phyloP scores from a whole-genome alignment of 2,797 vertebrate genomes.

The Arctocebus calabarensis region DNA sequence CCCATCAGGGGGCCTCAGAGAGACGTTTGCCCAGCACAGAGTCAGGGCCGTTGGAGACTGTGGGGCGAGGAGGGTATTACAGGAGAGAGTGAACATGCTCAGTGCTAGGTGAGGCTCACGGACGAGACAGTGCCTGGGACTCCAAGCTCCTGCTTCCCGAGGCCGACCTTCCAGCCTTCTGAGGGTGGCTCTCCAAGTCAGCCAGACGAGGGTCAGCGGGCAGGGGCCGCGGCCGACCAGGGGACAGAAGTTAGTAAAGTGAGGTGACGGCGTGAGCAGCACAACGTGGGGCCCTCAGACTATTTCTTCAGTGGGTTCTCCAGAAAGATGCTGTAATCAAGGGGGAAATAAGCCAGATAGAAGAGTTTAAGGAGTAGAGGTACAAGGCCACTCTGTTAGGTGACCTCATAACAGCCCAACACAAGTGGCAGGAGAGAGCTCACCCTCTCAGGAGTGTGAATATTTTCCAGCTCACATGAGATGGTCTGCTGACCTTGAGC shows the following conservation, averaged over 20 bases:
- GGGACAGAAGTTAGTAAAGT: background rate
- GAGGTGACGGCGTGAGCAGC: accelerated
- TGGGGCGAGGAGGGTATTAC: background rate
- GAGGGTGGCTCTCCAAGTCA: background rate
- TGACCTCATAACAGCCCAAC: background rate
- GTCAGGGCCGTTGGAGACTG: background rate
- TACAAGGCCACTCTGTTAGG: too few relatives aligned
- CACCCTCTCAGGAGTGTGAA: background rate
- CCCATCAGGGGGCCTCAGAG: background rate
- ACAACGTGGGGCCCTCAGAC: accelerated
- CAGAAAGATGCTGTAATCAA: background rate
- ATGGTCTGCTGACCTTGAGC: background rate
- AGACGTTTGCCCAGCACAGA: background rate
- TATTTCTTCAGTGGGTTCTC: background rate
- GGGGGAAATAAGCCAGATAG: background rate
- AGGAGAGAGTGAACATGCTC: background rate
- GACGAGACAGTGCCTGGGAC: background rate
- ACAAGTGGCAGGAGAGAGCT: background rate
- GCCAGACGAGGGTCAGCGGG: accelerated
- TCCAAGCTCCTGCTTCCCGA: background rate
- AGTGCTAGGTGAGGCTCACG: background rate
- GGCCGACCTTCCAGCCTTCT: background rate
- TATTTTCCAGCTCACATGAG: background rate
- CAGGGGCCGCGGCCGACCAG: background rate
- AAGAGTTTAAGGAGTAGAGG: background rate